Conservation (phyloP, 2,113 vertebrate genomes). For the Tringa solitaria region DNA sequence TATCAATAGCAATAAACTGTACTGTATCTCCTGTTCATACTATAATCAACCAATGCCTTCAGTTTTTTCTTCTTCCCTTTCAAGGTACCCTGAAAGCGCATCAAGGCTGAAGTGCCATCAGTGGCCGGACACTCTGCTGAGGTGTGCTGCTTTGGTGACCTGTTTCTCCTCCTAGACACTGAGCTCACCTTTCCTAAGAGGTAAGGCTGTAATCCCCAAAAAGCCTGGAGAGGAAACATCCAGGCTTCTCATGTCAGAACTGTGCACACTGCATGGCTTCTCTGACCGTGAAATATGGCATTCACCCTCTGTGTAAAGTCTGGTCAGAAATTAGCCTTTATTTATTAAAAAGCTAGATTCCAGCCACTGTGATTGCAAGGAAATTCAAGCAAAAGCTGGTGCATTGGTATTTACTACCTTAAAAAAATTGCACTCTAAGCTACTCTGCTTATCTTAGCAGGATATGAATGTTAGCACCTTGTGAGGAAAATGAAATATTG, state of each 20-base stretch:
- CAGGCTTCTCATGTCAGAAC: neutral
- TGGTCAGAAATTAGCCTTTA: neutral
- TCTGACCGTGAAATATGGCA: neutral
- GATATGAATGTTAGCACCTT: neutral
- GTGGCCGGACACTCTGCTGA: neutral
- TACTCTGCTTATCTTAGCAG: neutral
- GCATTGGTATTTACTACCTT: neutral
- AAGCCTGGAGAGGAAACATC: neutral
- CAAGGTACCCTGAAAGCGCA: neutral
- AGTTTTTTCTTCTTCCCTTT: neutral
- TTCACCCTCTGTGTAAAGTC: neutral
- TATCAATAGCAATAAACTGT: neutral
- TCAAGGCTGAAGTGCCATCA: neutral
- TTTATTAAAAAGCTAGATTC: neutral
- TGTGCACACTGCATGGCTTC: neutral
- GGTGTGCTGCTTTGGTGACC: neutral
- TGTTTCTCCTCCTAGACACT: neutral
- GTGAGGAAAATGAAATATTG: neutral
- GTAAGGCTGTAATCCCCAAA: neutral
- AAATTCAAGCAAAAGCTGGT: neutral
- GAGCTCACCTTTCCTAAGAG: neutral
- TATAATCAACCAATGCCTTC: neutral
- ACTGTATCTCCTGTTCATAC: neutral
- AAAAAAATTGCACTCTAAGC: neutral
- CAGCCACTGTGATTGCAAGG: neutral